Conservation (phyloP, 2,888 invertebrate species). For the Trissolcus japonicus region DNA sequence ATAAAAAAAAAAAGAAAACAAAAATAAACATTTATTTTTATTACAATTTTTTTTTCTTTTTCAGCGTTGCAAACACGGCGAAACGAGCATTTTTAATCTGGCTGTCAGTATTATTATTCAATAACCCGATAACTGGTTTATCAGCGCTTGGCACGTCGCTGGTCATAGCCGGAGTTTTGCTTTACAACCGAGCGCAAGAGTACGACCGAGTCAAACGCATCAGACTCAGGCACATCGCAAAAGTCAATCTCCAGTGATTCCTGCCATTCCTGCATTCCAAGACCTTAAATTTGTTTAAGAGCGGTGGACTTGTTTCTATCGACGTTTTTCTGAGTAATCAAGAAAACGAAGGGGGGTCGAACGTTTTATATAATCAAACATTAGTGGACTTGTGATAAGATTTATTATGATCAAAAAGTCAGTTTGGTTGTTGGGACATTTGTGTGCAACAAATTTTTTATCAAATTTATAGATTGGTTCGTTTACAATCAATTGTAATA, state of each 20-base stretch:
- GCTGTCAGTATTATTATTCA: constrained; percentile 85
- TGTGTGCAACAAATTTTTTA: no score
- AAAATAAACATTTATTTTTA: no score
- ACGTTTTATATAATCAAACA: no score
- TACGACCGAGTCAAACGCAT: constrained; percentile 76
- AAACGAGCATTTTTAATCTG: constrained; percentile 88
- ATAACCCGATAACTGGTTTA: constrained; percentile 84
- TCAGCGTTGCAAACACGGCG: constrained; percentile 87
- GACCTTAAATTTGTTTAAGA: not conserved
- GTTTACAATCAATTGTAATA: no score
- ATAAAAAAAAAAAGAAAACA: no score
- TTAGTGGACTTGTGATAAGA: no score
- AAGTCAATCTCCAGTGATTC: constrained; percentile 71
- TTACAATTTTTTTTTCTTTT: constrained; percentile 49
- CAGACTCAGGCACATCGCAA: constrained; percentile 66
- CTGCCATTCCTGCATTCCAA: not conserved
- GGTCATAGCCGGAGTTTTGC: constrained; percentile 84
- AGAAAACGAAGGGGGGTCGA: no score
- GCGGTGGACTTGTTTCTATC: no score
- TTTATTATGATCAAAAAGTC: no score
- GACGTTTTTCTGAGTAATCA: no score
- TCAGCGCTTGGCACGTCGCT: constrained; percentile 84
- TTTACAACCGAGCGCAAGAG: constrained; percentile 85
- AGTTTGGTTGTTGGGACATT: no score
- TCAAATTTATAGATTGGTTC: no score